Evolutionary conservation across 1,140 invertebrate species (phyloP).

Genomic region (Limonius californicus): DNA sequence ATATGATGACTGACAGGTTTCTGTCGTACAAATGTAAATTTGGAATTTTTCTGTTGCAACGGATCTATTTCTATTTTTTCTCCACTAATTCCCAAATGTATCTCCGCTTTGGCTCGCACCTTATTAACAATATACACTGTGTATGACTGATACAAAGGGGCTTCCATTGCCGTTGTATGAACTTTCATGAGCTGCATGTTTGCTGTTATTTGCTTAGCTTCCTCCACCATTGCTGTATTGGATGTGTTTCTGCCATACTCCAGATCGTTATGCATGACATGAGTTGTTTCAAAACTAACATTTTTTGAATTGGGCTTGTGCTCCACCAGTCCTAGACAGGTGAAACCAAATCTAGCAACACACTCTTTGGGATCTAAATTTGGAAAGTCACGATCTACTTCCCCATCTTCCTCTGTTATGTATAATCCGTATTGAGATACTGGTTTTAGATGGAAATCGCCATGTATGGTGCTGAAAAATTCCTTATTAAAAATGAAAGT

Average conservation of each 20-base stretch:
- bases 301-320: slow-evolving; percentile 36
- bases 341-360: slow-evolving; percentile 90
- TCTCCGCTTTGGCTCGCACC: slow-evolving; percentile 74
- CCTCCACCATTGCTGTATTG: neutral
- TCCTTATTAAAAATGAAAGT: too few species aligned
- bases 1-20: slow-evolving; percentile 75
- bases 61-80: slow-evolving; percentile 91
- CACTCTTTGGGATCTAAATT: slow-evolving; percentile 82
- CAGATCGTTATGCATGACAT: neutral
- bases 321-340: slow-evolving; percentile 82
- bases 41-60: slow-evolving; percentile 64
- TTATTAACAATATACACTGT: slow-evolving; percentile 75
- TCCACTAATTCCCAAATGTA: slow-evolving; percentile 81
- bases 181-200: slow-evolving; percentile 60
- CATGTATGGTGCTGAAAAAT: slow-evolving; percentile 53
- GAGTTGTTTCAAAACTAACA: slow-evolving; percentile 22
- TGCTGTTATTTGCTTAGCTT: slow-evolving; percentile 9
- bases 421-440: slow-evolving; percentile 77
- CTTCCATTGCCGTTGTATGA: slow-evolving; percentile 72
- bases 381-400: slow-evolving; percentile 91
- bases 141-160: slow-evolving; percentile 80
- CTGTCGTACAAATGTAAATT: slow-evolving; percentile 66
- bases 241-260: neutral
- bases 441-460: slow-evolving; percentile 55
- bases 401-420: slow-evolving; percentile 96